Evolutionary conservation across 2,888 invertebrate species (phyloP), one percentile per base, ranked within the genome.

Genomic region (Drosophila anomalata): DNA sequence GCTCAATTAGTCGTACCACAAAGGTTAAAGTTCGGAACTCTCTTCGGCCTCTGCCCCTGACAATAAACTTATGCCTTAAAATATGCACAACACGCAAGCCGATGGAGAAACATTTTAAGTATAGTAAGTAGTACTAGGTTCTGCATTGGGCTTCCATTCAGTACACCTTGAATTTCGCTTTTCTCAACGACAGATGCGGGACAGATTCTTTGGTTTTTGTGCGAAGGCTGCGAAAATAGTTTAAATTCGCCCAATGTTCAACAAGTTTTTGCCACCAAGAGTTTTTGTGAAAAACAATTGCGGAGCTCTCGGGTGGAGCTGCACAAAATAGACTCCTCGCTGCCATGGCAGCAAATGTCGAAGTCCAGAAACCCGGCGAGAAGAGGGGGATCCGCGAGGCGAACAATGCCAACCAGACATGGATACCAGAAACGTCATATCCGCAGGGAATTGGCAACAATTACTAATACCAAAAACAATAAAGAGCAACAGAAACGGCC

Each of bases 361-460:
- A 74, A 71, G 65, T 63, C 54, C 54, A 72, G 61, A 78, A 81
- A 83, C 4, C 81, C 71, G 79, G 73, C 70, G 75, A 54, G 9
- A 47, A 17, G n/a, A 7, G 31, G 36, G 54, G 41, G 20, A 67
- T 56, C 67, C 33, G 39, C 68, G 70, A 78, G 59, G 69, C 75
- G 72, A 81, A 83, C 84, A 83, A 82, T 83, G 61, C 72, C 63
- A 68, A 50, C 31, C 75, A 68, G 65, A 81, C 73, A 70, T 74
- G 68, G 74, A 79, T 54, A 59, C 55, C 36, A 52, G 61, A 75
- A 79, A 67, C 70, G 56, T 73, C 73, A 77, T 84, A 61, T 75
- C 82, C 83, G 73, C 80, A 79, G 83, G 83, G 83, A 83, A 84
- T 77, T 80, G 72, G 73, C 79, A 83, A 77, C 84, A 84, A 83